Percentiles rank a stretch among this genome's conserved stretches.
Evolutionary conservation across 2,888 invertebrate species (phyloP).

Genomic region (Agonopterix heracliana): DNA sequence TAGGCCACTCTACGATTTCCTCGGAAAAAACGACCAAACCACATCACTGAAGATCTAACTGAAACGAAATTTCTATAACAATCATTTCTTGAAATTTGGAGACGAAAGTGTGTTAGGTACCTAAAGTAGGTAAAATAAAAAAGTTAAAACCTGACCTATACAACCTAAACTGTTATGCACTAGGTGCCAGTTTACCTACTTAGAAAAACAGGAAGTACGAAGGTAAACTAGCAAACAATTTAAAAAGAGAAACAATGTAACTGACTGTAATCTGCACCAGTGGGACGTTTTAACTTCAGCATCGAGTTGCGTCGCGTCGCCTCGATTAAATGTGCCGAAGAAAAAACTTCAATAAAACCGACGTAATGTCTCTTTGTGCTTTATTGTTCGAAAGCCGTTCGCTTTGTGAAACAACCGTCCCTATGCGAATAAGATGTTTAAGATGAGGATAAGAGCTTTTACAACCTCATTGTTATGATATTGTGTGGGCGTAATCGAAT

Average conservation of each 20-base stretch:
- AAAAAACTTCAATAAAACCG: conserved; percentile 56
- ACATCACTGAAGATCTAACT: too few species aligned
- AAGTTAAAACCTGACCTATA: too few species aligned
- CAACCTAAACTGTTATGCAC: too few species aligned
- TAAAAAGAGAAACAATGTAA: conserved; percentile 13
- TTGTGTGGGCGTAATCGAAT: conserved; percentile 14
- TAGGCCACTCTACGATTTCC: too few species aligned
- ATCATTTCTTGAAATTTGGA: too few species aligned
- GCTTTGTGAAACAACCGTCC: conserved; percentile 37
- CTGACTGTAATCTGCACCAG: conserved; percentile 27
- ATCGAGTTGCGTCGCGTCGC: too few species aligned
- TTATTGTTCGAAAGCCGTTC: conserved; percentile 61
- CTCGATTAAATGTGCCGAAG: conserved; percentile 48
- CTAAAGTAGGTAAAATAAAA: too few species aligned
- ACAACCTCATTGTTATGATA: conserved; percentile 29
- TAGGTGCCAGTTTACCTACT: too few species aligned
- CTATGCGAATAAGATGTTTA: conserved; percentile 36
- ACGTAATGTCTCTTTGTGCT: conserved; percentile 45
- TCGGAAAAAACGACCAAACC: too few species aligned
- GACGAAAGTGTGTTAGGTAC: too few species aligned
- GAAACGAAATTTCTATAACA: too few species aligned
- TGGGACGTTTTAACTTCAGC: conserved; percentile 9
- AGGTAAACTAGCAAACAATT: neutral
- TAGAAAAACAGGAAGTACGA: too few species aligned
- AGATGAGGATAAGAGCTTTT: conserved; percentile 37